These are phyloP conservation scores for Dromius quadrimaculatus DNA, from an alignment of 2,888 invertebrate species.

Conservation along the genomic window DNA sequence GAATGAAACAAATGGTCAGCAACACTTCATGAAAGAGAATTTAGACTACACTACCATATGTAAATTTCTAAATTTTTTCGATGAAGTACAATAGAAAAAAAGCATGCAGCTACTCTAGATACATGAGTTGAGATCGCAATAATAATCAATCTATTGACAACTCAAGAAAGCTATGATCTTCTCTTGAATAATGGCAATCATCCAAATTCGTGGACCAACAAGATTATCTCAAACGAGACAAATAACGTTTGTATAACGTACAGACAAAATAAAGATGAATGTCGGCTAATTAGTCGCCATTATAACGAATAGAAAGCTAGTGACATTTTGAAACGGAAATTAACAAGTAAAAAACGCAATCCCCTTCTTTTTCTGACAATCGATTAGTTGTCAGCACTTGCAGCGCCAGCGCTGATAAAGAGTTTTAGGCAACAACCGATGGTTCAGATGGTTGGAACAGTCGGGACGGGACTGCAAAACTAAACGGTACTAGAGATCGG, in stretches of 20 bases:
- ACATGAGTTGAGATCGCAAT: no score
- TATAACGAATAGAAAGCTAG: conserved; percentile 52
- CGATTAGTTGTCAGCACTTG: conserved; percentile 51
- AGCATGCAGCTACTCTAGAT: no score
- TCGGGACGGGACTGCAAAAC: not conserved
- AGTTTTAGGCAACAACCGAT: conserved; percentile 38
- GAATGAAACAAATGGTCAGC: conserved; percentile 18
- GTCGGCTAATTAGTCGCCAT: conserved; percentile 57
- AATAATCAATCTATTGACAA: no score
- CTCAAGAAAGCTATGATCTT: no score
- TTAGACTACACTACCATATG: no score
- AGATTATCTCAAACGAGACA: no score
- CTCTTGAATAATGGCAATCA: no score
- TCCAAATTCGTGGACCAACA: no score
- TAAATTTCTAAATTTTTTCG: no score
- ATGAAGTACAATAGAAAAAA: no score
- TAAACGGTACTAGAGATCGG: not conserved
- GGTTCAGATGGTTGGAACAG: not conserved
- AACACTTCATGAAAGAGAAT: no score
- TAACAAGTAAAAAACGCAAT: conserved; percentile 47
- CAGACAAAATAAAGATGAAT: conserved; percentile 55
- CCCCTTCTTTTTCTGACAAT: conserved; percentile 45
- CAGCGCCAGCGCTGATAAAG: conserved; percentile 44
- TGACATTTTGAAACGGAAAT: conserved; percentile 50
- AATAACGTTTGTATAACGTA: no score